phyloP scores from a whole-genome alignment of 2,113 vertebrate species.

The Anhinga anhinga region DNA sequence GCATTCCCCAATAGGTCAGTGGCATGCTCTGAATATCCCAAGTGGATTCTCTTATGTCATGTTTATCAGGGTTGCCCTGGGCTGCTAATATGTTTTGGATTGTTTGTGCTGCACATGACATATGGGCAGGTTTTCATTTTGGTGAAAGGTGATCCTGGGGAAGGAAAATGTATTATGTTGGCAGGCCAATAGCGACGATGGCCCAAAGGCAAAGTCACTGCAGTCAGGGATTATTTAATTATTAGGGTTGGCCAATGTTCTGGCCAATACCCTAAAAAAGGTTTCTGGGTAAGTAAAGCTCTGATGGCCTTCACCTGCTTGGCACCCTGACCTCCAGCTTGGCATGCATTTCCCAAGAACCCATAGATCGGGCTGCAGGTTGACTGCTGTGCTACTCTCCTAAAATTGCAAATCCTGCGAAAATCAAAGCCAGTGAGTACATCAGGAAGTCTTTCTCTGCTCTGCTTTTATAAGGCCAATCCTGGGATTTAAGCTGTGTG shows the following conservation, averaged over 20 bases:
- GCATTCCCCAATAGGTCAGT: constrained; percentile 67
- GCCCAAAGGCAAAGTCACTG: neutral
- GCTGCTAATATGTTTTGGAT: constrained; percentile 70
- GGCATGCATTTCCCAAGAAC: fast-evolving
- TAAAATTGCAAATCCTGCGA: neutral
- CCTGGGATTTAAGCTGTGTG: neutral
- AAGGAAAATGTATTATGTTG: constrained; percentile 41
- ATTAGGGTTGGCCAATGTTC: neutral
- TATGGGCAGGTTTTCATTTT: constrained; percentile 52
- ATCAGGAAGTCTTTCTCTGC: neutral
- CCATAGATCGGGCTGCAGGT: fast-evolving
- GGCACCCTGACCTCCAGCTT: neutral
- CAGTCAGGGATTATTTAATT: neutral
- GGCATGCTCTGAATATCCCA: constrained; percentile 56
- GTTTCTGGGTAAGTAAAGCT: neutral
- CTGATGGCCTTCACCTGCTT: neutral
- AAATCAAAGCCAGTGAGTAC: neutral
- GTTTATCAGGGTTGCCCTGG: constrained; percentile 70
- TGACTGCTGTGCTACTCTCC: neutral
- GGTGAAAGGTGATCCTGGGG: constrained; percentile 48
- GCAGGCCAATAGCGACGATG: neutral
- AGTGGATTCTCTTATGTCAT: constrained; percentile 60
- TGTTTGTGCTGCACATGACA: constrained; percentile 51
- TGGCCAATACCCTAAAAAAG: neutral
- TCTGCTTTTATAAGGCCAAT: neutral